Base-by-base conservation (phyloP, 2,797 vertebrate species). In the Picus viridis region DNA sequence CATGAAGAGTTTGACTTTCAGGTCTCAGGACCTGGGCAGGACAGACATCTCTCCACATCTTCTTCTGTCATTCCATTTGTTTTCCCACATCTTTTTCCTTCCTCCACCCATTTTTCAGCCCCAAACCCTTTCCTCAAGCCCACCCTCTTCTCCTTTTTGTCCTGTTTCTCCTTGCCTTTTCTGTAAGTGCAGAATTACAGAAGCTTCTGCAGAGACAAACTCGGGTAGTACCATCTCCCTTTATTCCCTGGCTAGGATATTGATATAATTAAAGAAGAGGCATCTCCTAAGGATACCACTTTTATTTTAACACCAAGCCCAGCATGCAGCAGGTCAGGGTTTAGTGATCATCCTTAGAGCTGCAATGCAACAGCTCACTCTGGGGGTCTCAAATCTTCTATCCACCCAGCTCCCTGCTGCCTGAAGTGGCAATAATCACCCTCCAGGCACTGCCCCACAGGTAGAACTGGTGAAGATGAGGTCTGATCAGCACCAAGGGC, bases 351-450 rank as follows among this genome's bases (percentile, higher is more conserved):
- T 54, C 39, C 24, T 86, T n/a, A n/a, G 12, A 45, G 27, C 27
- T 12, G 7, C n/a, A 53, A 56, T 5, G 0, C 1, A 1, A 61
- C 12, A 45, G 2, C 14, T 79, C 4, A 1, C 11, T 14, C 15
- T 20, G 30, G 43, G 8, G 7, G 9, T 39, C 27, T 27, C 63
- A 57, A 34, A 72, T 30, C 9, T 45, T 8, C 29, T 36, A 9
- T 12, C 1, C 5, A 26, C 5, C 6, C 56, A 24, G 23, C 14
- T 5, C 5, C 56, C 34, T 67, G 22, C 14, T 5, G 4, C 56
- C 34, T 67, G 22, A 63, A 58, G 27, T 7, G 10, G 24, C 39
- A 67, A 24, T 41, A 83, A 64, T 15, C 8, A 45, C 3, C 6
- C 36, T 47, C 7, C 22, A 57, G 39, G 14, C 58, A 41, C 63